Evolutionary conservation across 2,113 vertebrate genomes (phyloP).

Genomic region (Hydrolagus affinis): DNA sequence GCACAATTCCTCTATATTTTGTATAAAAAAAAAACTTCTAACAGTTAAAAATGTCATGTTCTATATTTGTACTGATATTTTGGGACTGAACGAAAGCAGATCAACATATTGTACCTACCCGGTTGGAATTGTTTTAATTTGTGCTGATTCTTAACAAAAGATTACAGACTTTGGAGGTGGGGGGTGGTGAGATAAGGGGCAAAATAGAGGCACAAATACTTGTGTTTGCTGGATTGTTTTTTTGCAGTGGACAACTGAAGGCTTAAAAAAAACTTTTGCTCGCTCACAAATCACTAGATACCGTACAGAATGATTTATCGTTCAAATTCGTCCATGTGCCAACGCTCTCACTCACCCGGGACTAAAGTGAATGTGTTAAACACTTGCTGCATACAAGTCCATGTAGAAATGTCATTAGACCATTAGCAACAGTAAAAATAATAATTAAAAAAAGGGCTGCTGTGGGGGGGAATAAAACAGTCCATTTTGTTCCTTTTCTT

Average conservation of each 20-base stretch:
- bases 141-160: not conserved
- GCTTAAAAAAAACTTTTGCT: constrained; percentile 20
- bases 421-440: not conserved
- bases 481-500: constrained; percentile 46
- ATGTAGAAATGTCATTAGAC: constrained; percentile 17
- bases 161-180: not conserved
- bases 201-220: not conserved
- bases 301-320: not conserved
- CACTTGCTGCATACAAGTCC: constrained; percentile 11
- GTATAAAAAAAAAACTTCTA: constrained; percentile 25
- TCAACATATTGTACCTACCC: constrained; percentile 13
- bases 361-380: constrained; percentile 31
- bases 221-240: constrained; percentile 27
- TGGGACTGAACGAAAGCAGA: constrained; percentile 31
- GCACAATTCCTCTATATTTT: constrained; percentile 32
- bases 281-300: constrained; percentile 25
- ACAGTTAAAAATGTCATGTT: constrained; percentile 26
- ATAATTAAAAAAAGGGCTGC: not conserved
- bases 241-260: constrained; percentile 12
- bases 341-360: constrained; percentile 12
- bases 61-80: constrained; percentile 33
- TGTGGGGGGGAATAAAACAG: constrained; percentile 6
- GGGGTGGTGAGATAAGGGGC: too few relatives aligned
- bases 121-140: constrained; percentile 15
- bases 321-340: constrained; percentile 10